Percentiles rank a stretch among this genome's conserved stretches.
phyloP scores from a whole-genome alignment of 2,113 vertebrate genomes.

The Cygnus buccinator region DNA sequence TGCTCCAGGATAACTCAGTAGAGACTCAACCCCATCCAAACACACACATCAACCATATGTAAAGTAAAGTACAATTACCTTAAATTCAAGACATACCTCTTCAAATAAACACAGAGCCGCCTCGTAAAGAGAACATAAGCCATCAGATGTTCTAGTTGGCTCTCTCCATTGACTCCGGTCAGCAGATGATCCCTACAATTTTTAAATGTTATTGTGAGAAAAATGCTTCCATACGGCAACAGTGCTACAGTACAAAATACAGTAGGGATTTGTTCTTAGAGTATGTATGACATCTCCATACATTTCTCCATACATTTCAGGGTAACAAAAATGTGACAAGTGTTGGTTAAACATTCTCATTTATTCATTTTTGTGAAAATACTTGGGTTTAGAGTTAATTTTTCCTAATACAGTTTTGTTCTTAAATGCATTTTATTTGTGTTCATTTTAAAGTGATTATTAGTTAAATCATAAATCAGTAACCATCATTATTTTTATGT shows the following conservation, averaged over 20 bases:
- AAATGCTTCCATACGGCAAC: background rate
- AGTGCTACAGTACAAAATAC: background rate
- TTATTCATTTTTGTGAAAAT: background rate
- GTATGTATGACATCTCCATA: background rate
- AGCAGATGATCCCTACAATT: conserved; percentile 89
- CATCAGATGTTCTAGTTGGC: conserved; percentile 90
- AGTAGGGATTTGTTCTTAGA: background rate
- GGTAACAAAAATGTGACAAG: background rate
- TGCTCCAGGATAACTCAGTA: background rate
- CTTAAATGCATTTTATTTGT: background rate
- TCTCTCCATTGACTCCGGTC: conserved; percentile 97
- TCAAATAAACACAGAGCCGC: conserved; percentile 94
- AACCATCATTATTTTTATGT: background rate
- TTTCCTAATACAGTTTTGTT: background rate
- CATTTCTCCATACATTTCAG: background rate
- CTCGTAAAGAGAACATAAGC: conserved; percentile 92
- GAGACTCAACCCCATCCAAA: background rate
- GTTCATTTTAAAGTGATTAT: background rate
- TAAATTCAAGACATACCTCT: conserved; percentile 80
- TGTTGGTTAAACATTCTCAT: background rate
- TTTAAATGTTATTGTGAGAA: conserved; percentile 29
- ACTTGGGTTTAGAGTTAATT: background rate
- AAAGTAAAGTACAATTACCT: background rate
- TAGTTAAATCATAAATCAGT: background rate
- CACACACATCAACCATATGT: background rate